Conservation (phyloP, 2,888 invertebrate species). For the Athrips mouffetella region DNA sequence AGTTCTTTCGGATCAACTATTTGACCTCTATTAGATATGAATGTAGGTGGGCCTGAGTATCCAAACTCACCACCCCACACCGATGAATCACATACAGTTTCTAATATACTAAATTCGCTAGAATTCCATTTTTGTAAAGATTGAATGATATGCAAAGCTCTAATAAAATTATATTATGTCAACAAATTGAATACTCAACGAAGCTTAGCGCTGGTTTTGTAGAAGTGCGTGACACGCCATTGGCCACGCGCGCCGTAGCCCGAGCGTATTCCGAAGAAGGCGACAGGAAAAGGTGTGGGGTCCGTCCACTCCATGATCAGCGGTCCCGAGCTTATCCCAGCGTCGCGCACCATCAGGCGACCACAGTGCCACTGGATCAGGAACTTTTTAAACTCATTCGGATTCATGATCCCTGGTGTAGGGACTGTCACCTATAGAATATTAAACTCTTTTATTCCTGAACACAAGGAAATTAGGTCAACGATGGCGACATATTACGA, state of each 20-base stretch:
- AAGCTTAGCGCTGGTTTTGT: slow-evolving; percentile 36
- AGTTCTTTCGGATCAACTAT: no score
- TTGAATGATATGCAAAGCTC: slow-evolving; percentile 53
- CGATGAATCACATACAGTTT: slow-evolving; percentile 32
- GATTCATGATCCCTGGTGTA: slow-evolving; percentile 77
- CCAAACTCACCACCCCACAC: slow-evolving; percentile 22
- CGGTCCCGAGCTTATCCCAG: slow-evolving; percentile 63
- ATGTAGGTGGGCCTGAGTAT: not conserved
- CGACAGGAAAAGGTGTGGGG: slow-evolving; percentile 77
- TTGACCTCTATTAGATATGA: slow-evolving; percentile 35
- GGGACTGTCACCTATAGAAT: slow-evolving; percentile 74
- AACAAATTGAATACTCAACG: slow-evolving; percentile 58
- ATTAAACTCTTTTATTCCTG: slow-evolving; percentile 31
- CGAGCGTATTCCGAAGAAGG: slow-evolving; percentile 81
- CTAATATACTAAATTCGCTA: slow-evolving; percentile 1
- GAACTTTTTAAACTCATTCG: slow-evolving; percentile 77
- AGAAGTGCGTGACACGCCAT: slow-evolving; percentile 77
- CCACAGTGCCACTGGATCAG: slow-evolving; percentile 78
- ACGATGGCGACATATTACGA: slow-evolving; percentile 38
- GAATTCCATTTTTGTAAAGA: slow-evolving; percentile 16
- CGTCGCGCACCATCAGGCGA: slow-evolving; percentile 68
- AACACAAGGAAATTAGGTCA: slow-evolving; percentile 20
- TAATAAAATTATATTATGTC: slow-evolving; percentile 37
- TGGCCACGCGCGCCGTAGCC: slow-evolving; percentile 81
- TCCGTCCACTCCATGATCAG: slow-evolving; percentile 80